Conservation (phyloP, 2,888 invertebrate genomes). For the Harpalus rufipes region DNA sequence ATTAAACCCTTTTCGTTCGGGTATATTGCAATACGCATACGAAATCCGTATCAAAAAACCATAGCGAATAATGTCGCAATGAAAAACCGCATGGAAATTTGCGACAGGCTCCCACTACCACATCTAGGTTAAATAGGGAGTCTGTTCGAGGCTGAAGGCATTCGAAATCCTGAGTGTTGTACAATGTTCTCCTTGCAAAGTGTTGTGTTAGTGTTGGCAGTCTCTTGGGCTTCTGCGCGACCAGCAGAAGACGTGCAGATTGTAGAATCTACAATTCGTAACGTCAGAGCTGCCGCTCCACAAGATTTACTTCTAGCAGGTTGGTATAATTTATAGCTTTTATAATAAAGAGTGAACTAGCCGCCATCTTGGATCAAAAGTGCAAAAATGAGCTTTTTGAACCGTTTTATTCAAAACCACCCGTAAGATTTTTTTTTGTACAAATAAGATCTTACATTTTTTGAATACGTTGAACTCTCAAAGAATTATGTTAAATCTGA, state of each 20-base stretch:
- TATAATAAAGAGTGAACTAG: not conserved
- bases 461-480: no score
- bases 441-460: no score
- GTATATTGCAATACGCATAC: conserved; percentile 24
- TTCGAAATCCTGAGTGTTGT: not conserved
- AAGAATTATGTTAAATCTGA: no score
- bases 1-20: not conserved
- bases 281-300: conserved; percentile 79
- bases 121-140: conserved; percentile 27
- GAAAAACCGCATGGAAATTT: conserved; percentile 45
- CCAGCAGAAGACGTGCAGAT: conserved; percentile 72
- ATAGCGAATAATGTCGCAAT: conserved; percentile 43
- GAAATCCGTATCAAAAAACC: conserved; percentile 40
- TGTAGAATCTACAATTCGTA: conserved; percentile 80
- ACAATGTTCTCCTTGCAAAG: conserved; percentile 1
- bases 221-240: not conserved
- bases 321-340: conserved; percentile 67
- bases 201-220: conserved; percentile 8
- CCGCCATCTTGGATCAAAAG: no score
- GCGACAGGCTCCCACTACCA: conserved; percentile 23
- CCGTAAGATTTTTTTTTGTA: no score
- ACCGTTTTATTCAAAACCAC: no score
- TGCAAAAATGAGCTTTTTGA: no score
- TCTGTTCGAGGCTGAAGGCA: not conserved
- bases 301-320: conserved; percentile 74